These are phyloP conservation scores for Nothobranchius furzeri DNA, from an alignment of 2,113 vertebrate genomes.

Conservation along the genomic window DNA sequence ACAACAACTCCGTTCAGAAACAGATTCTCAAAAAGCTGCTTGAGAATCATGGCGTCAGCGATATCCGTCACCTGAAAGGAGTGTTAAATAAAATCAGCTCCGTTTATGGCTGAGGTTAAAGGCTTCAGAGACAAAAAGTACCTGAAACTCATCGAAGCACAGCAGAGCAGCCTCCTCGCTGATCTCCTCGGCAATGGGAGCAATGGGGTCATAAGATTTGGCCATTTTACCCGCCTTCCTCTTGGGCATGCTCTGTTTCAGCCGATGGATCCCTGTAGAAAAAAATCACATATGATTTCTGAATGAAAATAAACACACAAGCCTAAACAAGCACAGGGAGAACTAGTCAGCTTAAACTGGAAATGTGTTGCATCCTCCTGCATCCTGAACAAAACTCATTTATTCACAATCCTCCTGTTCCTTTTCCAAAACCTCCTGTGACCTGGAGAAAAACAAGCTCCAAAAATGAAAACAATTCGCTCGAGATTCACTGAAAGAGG, in stretches of 20 bases:
- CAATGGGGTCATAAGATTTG: constrained; percentile 94
- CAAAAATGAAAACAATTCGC: neutral
- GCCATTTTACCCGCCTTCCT: constrained; percentile 92
- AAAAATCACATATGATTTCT: neutral
- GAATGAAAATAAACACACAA: no score
- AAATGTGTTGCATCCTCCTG: neutral
- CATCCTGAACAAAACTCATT: neutral
- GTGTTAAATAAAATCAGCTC: neutral
- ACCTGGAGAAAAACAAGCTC: constrained; percentile 1
- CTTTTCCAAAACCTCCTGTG: neutral
- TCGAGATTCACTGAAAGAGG: neutral
- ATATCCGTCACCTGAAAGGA: constrained; percentile 94
- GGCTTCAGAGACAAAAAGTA: constrained; percentile 48
- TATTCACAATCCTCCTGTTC: neutral
- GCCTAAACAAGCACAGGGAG: neutral
- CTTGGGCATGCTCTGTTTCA: constrained; percentile 93
- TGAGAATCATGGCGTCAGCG: constrained; percentile 99
- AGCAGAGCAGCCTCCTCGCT: constrained; percentile 90
- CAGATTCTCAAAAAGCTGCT: constrained; percentile 99
- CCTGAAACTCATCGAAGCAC: constrained; percentile 99
- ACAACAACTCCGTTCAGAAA: constrained; percentile 94
- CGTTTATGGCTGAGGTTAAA: neutral
- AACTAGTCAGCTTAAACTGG: neutral
- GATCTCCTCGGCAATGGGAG: constrained; percentile 94
- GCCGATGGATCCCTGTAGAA: constrained; percentile 89